Evolutionary conservation across 2,113 vertebrate species (phyloP).

Genomic region (Tachysurus fulvidraco): DNA sequence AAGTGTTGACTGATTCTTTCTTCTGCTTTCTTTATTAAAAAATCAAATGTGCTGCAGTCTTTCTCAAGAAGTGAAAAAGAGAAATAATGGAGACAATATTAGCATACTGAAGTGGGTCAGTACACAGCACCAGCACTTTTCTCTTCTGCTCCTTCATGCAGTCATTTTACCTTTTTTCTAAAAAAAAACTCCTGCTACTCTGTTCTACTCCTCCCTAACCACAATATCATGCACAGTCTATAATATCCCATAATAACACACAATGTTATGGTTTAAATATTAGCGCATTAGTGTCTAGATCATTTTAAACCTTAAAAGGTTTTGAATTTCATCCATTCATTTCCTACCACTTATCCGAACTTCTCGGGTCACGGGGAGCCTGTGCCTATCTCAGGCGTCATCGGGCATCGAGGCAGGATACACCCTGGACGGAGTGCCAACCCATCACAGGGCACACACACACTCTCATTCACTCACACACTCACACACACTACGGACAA

Average conservation of each 20-base stretch:
- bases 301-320: neutral
- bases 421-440: too few relatives aligned
- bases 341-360: too few relatives aligned
- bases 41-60: neutral
- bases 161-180: neutral
- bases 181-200: neutral
- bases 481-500: too few relatives aligned
- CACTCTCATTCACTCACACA: too few relatives aligned
- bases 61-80: neutral
- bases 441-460: too few relatives aligned
- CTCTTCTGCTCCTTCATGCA: neutral
- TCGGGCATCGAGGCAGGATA: too few relatives aligned
- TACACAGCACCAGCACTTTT: neutral
- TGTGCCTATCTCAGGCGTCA: too few relatives aligned
- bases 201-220: too few relatives aligned
- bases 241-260: neutral
- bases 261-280: neutral
- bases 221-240: too few relatives aligned
- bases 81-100: neutral
- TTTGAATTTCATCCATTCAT: too few relatives aligned
- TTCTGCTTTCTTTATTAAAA: neutral
- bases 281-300: neutral
- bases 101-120: neutral
- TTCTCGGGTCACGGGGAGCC: too few relatives aligned
- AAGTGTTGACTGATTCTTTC: neutral